A percentile compares a stretch with the other conserved stretches of the same genome.
These are phyloP conservation scores for Drosophila merina DNA, from an alignment of 2,888 invertebrate genomes.

Conservation along the genomic window DNA sequence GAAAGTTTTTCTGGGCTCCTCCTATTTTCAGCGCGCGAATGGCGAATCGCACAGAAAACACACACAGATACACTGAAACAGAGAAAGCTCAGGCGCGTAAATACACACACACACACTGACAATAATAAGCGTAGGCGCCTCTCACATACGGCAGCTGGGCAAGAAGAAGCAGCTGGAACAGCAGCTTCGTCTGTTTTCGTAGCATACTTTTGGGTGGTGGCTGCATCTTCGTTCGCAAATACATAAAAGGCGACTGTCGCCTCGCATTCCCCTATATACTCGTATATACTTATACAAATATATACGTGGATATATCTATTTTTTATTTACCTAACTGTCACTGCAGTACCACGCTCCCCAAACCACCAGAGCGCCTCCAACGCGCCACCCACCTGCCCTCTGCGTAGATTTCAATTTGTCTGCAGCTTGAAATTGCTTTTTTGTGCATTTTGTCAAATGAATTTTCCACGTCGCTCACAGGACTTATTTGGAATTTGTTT, in stretches of 20 bases:
- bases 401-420: slow-evolving; percentile 77
- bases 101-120: slow-evolving; percentile 31
- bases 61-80: slow-evolving; percentile 23
- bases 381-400: slow-evolving; percentile 34
- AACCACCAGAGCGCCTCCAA: neutral
- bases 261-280: slow-evolving; percentile 34
- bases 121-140: slow-evolving; percentile 53
- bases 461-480: slow-evolving; percentile 76
- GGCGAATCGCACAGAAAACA: slow-evolving; percentile 66
- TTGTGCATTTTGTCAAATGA: slow-evolving; percentile 81
- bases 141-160: slow-evolving; percentile 59
- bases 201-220: slow-evolving; percentile 79
- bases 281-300: slow-evolving; percentile 12
- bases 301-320: slow-evolving; percentile 26
- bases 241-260: slow-evolving; percentile 29
- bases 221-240: slow-evolving; percentile 66
- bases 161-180: slow-evolving; percentile 36
- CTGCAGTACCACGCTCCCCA: slow-evolving; percentile 60
- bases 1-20: slow-evolving; percentile 78
- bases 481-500: slow-evolving; percentile 77
- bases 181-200: slow-evolving; percentile 75
- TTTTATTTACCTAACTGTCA: slow-evolving; percentile 75
- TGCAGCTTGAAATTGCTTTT: slow-evolving; percentile 80
- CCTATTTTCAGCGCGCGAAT: slow-evolving; percentile 82
- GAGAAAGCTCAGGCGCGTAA: slow-evolving; percentile 39